These are phyloP conservation scores for Megamerina dolium DNA, from an alignment of 2,888 invertebrate species.

Conservation along the genomic window DNA sequence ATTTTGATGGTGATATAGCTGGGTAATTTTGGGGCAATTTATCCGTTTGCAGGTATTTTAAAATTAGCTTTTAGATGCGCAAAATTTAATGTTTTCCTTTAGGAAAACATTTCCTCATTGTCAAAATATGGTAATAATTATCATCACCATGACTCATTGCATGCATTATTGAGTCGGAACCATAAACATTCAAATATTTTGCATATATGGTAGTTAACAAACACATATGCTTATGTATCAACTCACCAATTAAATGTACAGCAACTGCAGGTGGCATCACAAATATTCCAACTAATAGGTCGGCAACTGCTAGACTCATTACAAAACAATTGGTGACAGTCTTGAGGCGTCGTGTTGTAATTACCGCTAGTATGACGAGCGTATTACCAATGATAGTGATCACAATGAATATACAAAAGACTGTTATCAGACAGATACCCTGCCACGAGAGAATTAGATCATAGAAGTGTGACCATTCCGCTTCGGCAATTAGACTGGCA, in stretches of 20 bases:
- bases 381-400: slow-evolving; percentile 80
- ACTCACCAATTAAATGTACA: slow-evolving; percentile 68
- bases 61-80: no score
- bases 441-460: slow-evolving; percentile 44
- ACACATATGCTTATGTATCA: background rate
- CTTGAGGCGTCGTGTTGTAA: slow-evolving; percentile 77
- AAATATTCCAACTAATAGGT: slow-evolving; percentile 85
- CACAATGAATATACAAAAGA: slow-evolving; percentile 63
- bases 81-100: no score
- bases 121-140: no score
- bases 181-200: no score
- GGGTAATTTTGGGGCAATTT: no score
- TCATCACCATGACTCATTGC: no score
- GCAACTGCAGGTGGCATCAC: slow-evolving; percentile 96
- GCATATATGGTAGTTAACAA: no score
- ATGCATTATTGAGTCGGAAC: no score
- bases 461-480: slow-evolving; percentile 43
- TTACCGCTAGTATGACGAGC: slow-evolving; percentile 81
- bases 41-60: no score
- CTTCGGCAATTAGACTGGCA: slow-evolving; percentile 22
- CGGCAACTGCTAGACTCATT: slow-evolving; percentile 88
- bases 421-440: slow-evolving; percentile 58
- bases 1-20: no score
- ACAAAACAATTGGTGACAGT: slow-evolving; percentile 95
- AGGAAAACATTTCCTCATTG: no score